Evolutionary conservation across 2,113 vertebrate genomes (phyloP).

Genomic region (Drymodes brunneopygia): DNA sequence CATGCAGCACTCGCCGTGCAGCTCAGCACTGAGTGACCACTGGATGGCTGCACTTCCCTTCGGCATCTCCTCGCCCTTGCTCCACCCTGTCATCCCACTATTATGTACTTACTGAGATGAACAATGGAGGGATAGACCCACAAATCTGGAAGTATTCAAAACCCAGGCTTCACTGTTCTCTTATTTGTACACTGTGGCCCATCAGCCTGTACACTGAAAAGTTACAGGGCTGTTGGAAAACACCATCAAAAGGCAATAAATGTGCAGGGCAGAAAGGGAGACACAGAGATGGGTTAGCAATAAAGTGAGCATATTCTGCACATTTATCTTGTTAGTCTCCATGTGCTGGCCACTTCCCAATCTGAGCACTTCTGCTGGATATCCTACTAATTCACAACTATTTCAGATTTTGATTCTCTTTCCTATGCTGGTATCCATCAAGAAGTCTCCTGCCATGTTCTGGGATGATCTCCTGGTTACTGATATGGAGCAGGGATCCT

Average conservation of each 20-base stretch:
- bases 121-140: constrained; percentile 16
- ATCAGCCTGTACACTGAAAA: background rate
- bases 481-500: background rate
- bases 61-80: background rate
- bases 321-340: background rate
- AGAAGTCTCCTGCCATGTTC: background rate
- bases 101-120: background rate
- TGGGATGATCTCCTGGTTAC: background rate
- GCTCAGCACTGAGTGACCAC: constrained; percentile 5
- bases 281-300: background rate
- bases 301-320: background rate
- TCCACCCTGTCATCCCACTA: background rate
- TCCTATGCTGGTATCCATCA: background rate
- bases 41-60: constrained; percentile 63
- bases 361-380: background rate
- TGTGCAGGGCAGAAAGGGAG: background rate
- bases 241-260: background rate
- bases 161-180: background rate
- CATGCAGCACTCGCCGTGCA: background rate
- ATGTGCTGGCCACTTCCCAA: background rate
- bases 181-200: background rate
- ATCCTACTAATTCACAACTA: background rate
- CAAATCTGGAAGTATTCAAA: constrained; percentile 52
- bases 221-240: constrained; percentile 14
- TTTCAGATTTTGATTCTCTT: background rate